Conservation (phyloP, 2,888 invertebrate species). For the Drosophila aldrichi region DNA sequence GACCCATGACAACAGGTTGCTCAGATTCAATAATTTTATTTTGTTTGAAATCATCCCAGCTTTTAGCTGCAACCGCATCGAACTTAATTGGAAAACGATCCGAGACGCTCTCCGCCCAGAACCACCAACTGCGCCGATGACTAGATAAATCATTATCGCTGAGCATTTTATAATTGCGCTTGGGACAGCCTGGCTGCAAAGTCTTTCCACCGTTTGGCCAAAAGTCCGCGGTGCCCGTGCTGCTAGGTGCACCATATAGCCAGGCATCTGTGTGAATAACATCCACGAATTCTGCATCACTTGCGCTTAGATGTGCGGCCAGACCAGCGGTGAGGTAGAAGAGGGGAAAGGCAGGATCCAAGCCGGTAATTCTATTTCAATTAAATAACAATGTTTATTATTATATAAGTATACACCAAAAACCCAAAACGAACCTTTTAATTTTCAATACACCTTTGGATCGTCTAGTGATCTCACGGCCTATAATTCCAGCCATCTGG, state of each 20-base stretch:
- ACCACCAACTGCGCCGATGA: conserved; percentile 88
- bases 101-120: conserved; percentile 87
- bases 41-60: conserved; percentile 87
- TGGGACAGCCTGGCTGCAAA: conserved; percentile 88
- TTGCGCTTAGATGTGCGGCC: conserved; percentile 85
- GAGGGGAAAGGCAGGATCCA: conserved; percentile 88
- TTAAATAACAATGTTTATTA: background rate
- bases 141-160: conserved; percentile 86
- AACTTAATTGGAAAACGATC: conserved; percentile 84
- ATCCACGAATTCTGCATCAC: conserved; percentile 88
- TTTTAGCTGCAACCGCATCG: conserved; percentile 87
- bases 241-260: conserved; percentile 87
- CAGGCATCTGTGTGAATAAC: conserved; percentile 90
- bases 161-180: conserved; percentile 83
- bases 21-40: conserved; percentile 65
- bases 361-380: conserved; percentile 86
- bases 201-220: conserved; percentile 88
- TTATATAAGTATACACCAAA: background rate
- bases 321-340: conserved; percentile 85
- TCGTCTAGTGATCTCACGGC: conserved; percentile 73
- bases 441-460: conserved; percentile 60
- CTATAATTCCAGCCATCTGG: conserved; percentile 83
- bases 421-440: conserved; percentile 48
- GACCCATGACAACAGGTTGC: conserved; percentile 81
- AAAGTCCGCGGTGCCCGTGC: conserved; percentile 88